Percentiles rank a stretch among this genome's conserved stretches.
Conservation (phyloP, 2,797 vertebrate genomes). For the Heliangelus exortis region DNA sequence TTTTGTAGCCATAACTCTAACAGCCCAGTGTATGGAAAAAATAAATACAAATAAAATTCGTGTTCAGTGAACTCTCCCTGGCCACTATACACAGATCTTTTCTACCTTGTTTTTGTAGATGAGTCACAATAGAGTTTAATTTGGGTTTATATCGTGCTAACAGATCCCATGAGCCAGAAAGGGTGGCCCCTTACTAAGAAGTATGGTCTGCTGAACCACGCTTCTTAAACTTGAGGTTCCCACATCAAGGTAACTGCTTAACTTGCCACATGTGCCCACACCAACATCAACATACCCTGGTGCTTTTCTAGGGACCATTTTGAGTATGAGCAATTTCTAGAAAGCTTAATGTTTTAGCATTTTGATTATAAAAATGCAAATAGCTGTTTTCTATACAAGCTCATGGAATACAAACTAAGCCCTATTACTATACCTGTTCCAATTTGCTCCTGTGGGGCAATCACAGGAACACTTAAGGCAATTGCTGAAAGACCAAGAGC, state of each 20-base stretch:
- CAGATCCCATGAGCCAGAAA: not conserved
- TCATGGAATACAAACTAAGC: not conserved
- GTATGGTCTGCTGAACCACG: not conserved
- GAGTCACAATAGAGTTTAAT: not conserved
- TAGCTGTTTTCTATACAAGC: not conserved
- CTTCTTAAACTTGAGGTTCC: not conserved
- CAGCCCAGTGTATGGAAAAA: not conserved
- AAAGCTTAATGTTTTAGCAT: not conserved
- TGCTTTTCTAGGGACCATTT: not conserved
- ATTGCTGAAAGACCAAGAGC: not conserved
- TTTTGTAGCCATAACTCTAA: not conserved
- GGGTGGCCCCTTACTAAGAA: not conserved
- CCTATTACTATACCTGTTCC: not conserved
- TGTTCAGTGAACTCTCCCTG: not conserved
- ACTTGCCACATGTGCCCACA: not conserved
- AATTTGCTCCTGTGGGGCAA: not conserved
- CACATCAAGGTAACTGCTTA: not conserved
- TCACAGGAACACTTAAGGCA: not conserved
- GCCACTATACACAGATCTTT: not conserved
- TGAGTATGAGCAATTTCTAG: not conserved
- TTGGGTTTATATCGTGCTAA: not conserved
- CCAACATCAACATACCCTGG: not conserved
- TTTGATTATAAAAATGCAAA: not conserved
- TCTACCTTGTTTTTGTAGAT: not conserved
- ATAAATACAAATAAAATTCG: not conserved